These are phyloP conservation scores for Tenthredo scrophulariae DNA, from an alignment of 2,888 invertebrate genomes.

Conservation along the genomic window DNA sequence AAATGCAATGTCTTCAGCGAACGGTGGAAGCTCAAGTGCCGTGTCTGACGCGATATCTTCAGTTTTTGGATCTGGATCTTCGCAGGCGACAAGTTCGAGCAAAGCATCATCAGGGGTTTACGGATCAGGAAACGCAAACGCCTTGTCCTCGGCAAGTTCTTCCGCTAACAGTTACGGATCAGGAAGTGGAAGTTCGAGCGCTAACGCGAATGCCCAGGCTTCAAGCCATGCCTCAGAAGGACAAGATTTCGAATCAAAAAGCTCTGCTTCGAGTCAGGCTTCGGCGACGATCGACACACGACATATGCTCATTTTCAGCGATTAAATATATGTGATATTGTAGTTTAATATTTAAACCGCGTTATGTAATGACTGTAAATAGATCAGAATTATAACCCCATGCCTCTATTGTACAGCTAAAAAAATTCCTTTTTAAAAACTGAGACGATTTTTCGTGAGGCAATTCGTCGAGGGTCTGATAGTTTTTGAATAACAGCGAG, in stretches of 20 bases:
- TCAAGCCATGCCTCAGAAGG: conserved; percentile 56
- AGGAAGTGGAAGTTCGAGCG: conserved; percentile 58
- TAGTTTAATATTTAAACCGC: conserved; percentile 1
- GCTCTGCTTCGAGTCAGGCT: conserved; percentile 65
- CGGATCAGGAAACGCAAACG: background rate
- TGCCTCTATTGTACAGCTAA: background rate
- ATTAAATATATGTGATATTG: conserved; percentile 56
- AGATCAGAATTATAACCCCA: background rate
- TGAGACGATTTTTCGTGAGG: background rate
- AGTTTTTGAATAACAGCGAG: background rate
- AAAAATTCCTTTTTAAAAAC: background rate
- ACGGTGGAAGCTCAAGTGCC: background rate
- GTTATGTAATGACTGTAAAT: background rate
- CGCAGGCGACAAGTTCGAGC: conserved; percentile 29
- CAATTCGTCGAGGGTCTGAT: background rate
- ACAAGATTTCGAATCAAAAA: conserved; percentile 60
- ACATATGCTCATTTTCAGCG: conserved; percentile 67
- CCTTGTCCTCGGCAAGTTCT: conserved; percentile 16
- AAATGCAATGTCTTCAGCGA: conserved; percentile 54
- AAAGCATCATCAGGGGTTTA: background rate
- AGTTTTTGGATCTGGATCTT: conserved; percentile 17
- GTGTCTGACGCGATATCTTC: conserved; percentile 14
- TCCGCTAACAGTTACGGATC: conserved; percentile 60
- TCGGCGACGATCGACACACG: conserved; percentile 59
- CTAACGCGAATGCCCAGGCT: conserved; percentile 61